Conservation (phyloP, 2,797 vertebrate genomes). For the Pipistrellus kuhlii region DNA sequence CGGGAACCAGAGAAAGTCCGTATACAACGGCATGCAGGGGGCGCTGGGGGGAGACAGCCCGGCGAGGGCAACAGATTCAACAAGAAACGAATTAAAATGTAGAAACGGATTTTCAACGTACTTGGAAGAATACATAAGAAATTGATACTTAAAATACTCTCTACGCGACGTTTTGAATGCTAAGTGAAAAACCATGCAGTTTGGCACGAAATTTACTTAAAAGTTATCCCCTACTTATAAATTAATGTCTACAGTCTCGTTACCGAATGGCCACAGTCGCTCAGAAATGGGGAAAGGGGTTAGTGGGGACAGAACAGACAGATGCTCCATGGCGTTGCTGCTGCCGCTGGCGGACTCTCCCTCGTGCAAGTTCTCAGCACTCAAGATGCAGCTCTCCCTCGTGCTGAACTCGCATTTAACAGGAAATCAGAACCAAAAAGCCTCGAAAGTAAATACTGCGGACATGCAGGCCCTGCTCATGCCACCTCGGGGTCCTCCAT, state of each 20-base stretch:
- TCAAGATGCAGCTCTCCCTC: conserved; percentile 56
- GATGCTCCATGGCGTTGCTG: conserved; percentile 14
- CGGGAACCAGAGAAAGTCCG: conserved; percentile 84
- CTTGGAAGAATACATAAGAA: conserved; percentile 79
- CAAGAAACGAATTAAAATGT: conserved; percentile 83
- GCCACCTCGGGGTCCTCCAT: neutral
- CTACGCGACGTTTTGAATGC: conserved; percentile 84
- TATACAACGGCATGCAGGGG: conserved; percentile 90
- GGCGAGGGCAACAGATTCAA: conserved; percentile 85
- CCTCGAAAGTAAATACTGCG: conserved; percentile 52
- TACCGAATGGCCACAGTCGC: conserved; percentile 68
- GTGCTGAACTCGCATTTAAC: conserved; percentile 51
- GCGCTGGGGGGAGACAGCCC: conserved; percentile 80
- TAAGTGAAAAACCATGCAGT: conserved; percentile 88
- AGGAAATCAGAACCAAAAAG: conserved; percentile 65
- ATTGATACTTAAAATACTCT: conserved; percentile 79
- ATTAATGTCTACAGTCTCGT: conserved; percentile 74
- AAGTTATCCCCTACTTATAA: conserved; percentile 78
- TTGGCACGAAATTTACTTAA: conserved; percentile 87
- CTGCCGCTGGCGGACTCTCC: neutral
- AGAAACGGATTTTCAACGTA: conserved; percentile 81
- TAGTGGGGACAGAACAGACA: conserved; percentile 17
- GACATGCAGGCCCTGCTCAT: conserved; percentile 13
- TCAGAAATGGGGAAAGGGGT: conserved; percentile 64
- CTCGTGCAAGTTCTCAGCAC: conserved; percentile 41